Conservation (phyloP, 2,113 vertebrate genomes). For the Patagioenas fasciata region DNA sequence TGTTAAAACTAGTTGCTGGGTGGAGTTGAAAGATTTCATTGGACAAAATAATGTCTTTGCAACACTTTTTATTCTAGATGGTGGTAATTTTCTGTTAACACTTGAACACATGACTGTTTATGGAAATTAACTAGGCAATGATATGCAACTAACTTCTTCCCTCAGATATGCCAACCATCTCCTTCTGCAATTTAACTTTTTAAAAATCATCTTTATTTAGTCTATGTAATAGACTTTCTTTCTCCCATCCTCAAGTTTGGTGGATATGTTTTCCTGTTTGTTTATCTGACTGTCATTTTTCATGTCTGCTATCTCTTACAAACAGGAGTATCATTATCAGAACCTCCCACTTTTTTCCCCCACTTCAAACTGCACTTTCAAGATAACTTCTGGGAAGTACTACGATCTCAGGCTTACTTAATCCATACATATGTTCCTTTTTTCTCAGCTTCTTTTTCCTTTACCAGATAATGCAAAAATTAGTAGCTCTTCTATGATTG, state of each 20-base stretch:
- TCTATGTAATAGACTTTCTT: not conserved
- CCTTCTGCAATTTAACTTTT: not conserved
- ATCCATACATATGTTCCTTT: not conserved
- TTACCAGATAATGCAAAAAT: not conserved
- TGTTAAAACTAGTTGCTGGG: not conserved
- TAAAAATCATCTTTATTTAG: not conserved
- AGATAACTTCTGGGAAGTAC: slow-evolving; percentile 39
- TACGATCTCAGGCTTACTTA: slow-evolving; percentile 8
- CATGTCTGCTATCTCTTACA: slow-evolving; percentile 33
- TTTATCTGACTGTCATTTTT: slow-evolving; percentile 33
- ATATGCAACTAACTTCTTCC: not conserved
- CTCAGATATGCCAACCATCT: not conserved
- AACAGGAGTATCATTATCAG: slow-evolving; percentile 50
- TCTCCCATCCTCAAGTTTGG: not conserved
- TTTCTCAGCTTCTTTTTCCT: not conserved
- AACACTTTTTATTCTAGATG: not conserved
- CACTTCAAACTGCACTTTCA: not conserved
- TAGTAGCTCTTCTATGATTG: not conserved
- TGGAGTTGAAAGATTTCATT: not conserved
- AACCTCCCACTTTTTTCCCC: not conserved
- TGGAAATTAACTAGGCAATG: not conserved
- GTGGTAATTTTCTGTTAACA: not conserved
- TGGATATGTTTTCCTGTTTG: not conserved
- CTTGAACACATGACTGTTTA: not conserved
- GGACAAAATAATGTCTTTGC: not conserved